Conservation (phyloP, 2,113 vertebrate genomes). For the Natator depressus region DNA sequence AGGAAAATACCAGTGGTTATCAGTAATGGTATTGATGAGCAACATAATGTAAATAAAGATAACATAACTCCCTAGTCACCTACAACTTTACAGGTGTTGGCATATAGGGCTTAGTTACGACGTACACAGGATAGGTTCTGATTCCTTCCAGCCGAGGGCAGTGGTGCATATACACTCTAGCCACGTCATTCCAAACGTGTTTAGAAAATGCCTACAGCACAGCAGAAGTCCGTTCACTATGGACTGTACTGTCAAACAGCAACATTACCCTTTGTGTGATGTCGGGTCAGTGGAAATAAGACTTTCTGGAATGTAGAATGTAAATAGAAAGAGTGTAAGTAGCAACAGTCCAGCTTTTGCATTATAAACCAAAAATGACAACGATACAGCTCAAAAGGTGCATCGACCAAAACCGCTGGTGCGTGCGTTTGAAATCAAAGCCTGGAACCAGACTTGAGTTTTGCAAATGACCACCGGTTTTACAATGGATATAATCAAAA, state of each 20-base stretch:
- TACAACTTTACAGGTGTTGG: neutral
- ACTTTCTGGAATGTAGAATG: slow-evolving; percentile 66
- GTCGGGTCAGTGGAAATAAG: neutral
- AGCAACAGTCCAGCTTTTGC: slow-evolving; percentile 23
- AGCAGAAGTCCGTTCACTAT: neutral
- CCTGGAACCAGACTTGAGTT: neutral
- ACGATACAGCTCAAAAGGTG: neutral
- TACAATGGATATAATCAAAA: neutral
- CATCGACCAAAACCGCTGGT: neutral
- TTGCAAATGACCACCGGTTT: neutral
- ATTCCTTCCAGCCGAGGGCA: neutral
- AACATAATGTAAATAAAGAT: neutral
- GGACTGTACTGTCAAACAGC: fast-evolving
- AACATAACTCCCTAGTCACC: neutral
- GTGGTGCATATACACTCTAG: neutral
- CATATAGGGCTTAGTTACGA: neutral
- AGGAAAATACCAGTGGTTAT: neutral
- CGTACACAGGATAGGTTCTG: neutral
- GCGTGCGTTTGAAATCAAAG: neutral
- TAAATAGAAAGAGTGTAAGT: slow-evolving; percentile 47
- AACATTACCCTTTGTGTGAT: slow-evolving; percentile 24
- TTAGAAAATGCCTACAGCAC: slow-evolving; percentile 16
- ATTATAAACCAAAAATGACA: neutral
- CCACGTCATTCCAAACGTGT: neutral
- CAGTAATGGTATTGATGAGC: neutral